Percentiles rank a stretch among this genome's conserved stretches.
Conservation (phyloP, 2,888 invertebrate species). For the Latrodectus hesperus region DNA sequence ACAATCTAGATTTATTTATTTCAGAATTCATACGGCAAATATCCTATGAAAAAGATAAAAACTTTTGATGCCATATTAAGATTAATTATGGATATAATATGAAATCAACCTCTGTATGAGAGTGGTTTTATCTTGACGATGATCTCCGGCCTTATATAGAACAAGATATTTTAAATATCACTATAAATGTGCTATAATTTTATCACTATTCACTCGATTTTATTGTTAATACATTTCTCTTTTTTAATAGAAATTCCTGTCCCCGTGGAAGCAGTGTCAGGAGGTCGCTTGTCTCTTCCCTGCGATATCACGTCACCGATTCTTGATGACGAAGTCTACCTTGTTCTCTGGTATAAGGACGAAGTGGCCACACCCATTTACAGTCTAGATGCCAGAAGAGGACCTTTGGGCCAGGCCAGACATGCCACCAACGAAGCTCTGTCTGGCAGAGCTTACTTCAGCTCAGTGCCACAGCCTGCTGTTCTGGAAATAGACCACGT, state of each 20-base stretch:
- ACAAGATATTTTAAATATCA: too few species aligned
- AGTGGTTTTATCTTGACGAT: too few species aligned
- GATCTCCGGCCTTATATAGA: too few species aligned
- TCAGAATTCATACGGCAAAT: too few species aligned
- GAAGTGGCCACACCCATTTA: constrained; percentile 68
- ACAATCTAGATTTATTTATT: too few species aligned
- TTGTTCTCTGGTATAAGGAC: constrained; percentile 70
- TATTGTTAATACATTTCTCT: background rate
- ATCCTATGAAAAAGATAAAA: too few species aligned
- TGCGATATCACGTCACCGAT: constrained; percentile 67
- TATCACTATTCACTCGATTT: too few species aligned
- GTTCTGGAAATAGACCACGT: constrained; percentile 75
- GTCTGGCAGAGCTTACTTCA: constrained; percentile 89
- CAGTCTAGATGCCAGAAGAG: constrained; percentile 65
- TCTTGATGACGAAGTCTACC: constrained; percentile 64
- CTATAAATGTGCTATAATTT: too few species aligned
- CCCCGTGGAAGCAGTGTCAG: constrained; percentile 60
- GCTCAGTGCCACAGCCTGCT: constrained; percentile 79
- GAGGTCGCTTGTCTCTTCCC: constrained; percentile 62
- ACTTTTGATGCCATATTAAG: too few species aligned
- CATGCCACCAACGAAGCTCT: constrained; percentile 85
- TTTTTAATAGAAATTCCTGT: constrained; percentile 59
- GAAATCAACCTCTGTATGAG: too few species aligned
- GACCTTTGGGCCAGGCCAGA: constrained; percentile 61
- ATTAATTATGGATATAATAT: too few species aligned